Base-by-base conservation (phyloP, 37 sponge, comb jelly and placozoan species). In the Ephydatia muelleri region DNA sequence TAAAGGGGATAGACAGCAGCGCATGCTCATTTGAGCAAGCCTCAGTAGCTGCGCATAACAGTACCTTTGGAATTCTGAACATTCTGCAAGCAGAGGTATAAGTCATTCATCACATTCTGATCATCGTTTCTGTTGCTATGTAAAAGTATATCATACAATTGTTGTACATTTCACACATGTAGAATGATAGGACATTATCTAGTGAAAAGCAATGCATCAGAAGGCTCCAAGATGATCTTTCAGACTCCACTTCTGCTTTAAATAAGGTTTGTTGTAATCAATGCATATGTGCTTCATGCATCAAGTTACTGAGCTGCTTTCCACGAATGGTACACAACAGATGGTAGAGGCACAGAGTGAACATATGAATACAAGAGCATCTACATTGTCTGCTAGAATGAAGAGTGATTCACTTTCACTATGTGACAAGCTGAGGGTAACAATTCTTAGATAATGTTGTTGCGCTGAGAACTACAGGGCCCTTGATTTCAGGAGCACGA, bases 401-500 rank as follows among this genome's bases (percentile, higher is more conserved):
- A 57, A 21, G 16, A 57, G 57, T 57, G 57, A 57, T 14, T 16
- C 57, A 57, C 19, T 57, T 57, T 57, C 57, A 57, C 19, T 57
- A 4, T 57, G 57, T 57, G 57, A 57, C 43, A 75, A 38, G 26
- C 36, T 31, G 43, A 38, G 43, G 36, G 36, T 75, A 38, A 75
- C 0, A 70, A 30, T 27, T 27, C n/a, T 9, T 36, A 38, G 32
- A 34, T 30, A 13, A 33, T 71, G 8, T 71, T 34, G 72, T 71
- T 71, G 12, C 31, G 1, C 25, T 71, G 30, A 21, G 14, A 2
- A 13, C 5, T 71, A 34, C 12, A 34, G 31, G 21, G 72, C 12
- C 9, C 6, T 71, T 30, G 40, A 38, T 28, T 38, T 35, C 68
- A 84, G 75, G 84, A 27, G 33, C 88, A 87, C 47, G 34, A 16